Conservation (phyloP, 2,888 invertebrate species). For the Ecliptopera silaceata region DNA sequence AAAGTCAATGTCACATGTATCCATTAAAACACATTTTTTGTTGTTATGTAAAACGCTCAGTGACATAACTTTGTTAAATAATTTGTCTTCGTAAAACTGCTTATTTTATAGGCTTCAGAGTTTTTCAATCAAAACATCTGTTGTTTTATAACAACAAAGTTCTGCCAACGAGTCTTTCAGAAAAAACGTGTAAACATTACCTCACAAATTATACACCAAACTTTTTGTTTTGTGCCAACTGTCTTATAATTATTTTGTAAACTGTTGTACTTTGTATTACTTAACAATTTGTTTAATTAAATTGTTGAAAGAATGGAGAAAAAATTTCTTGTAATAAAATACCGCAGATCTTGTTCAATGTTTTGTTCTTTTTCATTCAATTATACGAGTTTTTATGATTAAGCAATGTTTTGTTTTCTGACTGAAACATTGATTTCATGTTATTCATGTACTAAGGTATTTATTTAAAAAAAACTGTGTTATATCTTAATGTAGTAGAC, state of each 20-base stretch:
- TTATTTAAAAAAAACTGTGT: too few species aligned
- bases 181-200: constrained; percentile 15
- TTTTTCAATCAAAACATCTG: constrained; percentile 8
- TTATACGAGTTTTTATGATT: not conserved
- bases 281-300: constrained; percentile 7
- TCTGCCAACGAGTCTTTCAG: not conserved
- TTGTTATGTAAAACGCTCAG: not conserved
- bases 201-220: not conserved
- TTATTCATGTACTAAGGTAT: too few species aligned
- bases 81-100: constrained; percentile 1
- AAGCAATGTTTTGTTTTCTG: too few species aligned
- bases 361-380: not conserved
- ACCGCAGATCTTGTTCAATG: not conserved
- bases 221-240: not conserved
- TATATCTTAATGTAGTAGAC: too few species aligned
- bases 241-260: constrained; percentile 6
- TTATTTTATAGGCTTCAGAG: constrained; percentile 4
- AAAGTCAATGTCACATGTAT: too few species aligned
- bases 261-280: too few species aligned
- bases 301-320: not conserved
- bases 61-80: not conserved
- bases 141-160: constrained; percentile 10
- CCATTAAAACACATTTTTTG: not conserved
- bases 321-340: constrained; percentile 1
- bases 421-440: too few species aligned